Evolutionary conservation across 2,888 invertebrate genomes (phyloP).

Genomic region (Rhingia campestris): DNA sequence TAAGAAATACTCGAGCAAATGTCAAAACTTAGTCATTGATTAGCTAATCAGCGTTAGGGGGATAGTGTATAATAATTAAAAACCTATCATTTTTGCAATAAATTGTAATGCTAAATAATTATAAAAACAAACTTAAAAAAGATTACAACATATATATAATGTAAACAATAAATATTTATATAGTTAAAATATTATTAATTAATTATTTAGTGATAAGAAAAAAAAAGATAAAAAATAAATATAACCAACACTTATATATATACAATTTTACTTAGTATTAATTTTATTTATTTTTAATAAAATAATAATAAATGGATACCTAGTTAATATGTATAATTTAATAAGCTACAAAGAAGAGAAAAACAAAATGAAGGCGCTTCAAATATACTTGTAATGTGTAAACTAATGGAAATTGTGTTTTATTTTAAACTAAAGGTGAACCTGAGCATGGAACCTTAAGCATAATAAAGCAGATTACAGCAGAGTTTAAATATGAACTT

Average conservation of each 20-base stretch:
- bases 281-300: slow-evolving; percentile 35
- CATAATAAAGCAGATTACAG: too few species aligned
- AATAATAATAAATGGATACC: slow-evolving; percentile 30
- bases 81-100: slow-evolving; percentile 23
- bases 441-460: too few species aligned
- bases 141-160: slow-evolving; percentile 28
- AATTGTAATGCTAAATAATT: slow-evolving; percentile 14
- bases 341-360: slow-evolving; percentile 40
- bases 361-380: slow-evolving; percentile 46
- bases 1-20: too few species aligned
- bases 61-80: not conserved
- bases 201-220: slow-evolving; percentile 31
- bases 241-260: slow-evolving; percentile 18
- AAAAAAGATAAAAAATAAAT: slow-evolving; percentile 14
- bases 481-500: too few species aligned
- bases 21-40: too few species aligned
- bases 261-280: slow-evolving; percentile 24
- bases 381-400: slow-evolving; percentile 70
- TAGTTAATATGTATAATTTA: slow-evolving; percentile 17
- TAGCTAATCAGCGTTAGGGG: too few species aligned
- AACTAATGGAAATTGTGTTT: slow-evolving; percentile 25
- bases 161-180: slow-evolving; percentile 63
- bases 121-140: slow-evolving; percentile 10
- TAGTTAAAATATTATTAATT: slow-evolving; percentile 51
- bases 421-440: not conserved